These are phyloP conservation scores for Cynaeus angustus DNA, from an alignment of 2,888 invertebrate species.

Conservation along the genomic window DNA sequence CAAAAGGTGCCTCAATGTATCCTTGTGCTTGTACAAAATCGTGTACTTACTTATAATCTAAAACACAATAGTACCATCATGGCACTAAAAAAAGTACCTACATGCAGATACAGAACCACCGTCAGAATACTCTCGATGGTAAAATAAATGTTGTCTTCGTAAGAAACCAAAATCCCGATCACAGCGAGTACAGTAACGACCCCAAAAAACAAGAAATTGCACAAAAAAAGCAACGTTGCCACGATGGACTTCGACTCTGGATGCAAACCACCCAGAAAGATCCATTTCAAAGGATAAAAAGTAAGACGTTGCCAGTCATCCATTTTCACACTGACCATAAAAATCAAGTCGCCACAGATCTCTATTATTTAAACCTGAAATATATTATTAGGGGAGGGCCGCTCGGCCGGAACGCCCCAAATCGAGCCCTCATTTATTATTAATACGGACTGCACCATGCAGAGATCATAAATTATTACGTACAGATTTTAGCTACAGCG, in stretches of 20 bases:
- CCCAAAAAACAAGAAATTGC: conserved; percentile 9
- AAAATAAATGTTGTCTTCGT: conserved; percentile 18
- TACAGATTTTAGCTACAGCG: too few relatives aligned
- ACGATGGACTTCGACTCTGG: neutral
- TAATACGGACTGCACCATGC: conserved; percentile 10
- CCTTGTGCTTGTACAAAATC: conserved; percentile 3
- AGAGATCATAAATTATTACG: neutral
- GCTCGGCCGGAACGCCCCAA: conserved; percentile 1
- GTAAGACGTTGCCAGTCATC: conserved; percentile 11
- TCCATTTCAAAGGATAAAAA: conserved; percentile 22
- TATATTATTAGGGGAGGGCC: conserved; percentile 5
- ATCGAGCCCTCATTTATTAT: conserved; percentile 20
- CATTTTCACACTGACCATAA: conserved; percentile 4
- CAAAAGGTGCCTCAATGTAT: neutral
- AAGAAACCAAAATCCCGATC: conserved; percentile 11
- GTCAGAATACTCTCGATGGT: conserved; percentile 33
- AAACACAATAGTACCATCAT: neutral
- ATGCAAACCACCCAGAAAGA: conserved; percentile 26
- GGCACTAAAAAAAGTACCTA: neutral
- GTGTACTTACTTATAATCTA: conserved; percentile 27
- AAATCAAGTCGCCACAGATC: neutral
- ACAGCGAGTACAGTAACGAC: conserved; percentile 9
- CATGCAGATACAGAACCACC: conserved; percentile 31
- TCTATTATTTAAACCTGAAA: conserved; percentile 1
- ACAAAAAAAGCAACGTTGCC: neutral